Base-by-base conservation (phyloP, 2,888 invertebrate genomes). In the Drosophila cognata region DNA sequence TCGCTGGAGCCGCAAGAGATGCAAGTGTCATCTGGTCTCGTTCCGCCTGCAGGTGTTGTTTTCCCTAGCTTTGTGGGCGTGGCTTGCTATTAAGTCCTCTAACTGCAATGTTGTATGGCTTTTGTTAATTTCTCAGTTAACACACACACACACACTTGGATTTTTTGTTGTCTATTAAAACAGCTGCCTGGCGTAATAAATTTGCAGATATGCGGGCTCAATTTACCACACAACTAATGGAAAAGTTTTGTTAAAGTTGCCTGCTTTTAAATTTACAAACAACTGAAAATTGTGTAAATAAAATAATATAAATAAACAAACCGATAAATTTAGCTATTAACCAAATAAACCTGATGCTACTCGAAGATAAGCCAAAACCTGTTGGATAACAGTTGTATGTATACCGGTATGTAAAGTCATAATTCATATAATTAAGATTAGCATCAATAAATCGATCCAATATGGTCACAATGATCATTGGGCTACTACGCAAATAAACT, bases 31-130 rank as follows among this genome's bases (percentile, higher is more conserved):
- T 28, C 52, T 53, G 13, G 35, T 43, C 18, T 38, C 48, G 8
- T 56, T 28, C 41, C 28, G 36, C 25, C 53, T 48, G 62, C 69
- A 77, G 81, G 69, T 86, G 73, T 62, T 31, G 52, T 64, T 46
- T 4, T 25, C 25, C 38, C 43, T 64, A 52, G 10, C 33, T 16
- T 28, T 56, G n/a, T 11, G 51, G 18, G 29, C 16, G 5, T 31
- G 31, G 48, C 6, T 4, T 28, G n/a, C 29, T 18, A n/a, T 36
- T 16, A 18, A 50, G 35, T 57, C 18, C n/a, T 33, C 18, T 35
- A 52, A 25, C 48, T 69, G 46, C 50, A 62, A 46, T 21, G 29
- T 55, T 78, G 48, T 38, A 48, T 41, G 67, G 25, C 59, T 74
- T 76, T 79, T 57, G 67, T 64, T 52, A 35, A 56, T 46, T 61